A percentile compares a stretch with the other conserved stretches of the same genome.
These are phyloP conservation scores for Pollenia angustigena DNA, from an alignment of 2,888 invertebrate genomes.

Conservation along the genomic window DNA sequence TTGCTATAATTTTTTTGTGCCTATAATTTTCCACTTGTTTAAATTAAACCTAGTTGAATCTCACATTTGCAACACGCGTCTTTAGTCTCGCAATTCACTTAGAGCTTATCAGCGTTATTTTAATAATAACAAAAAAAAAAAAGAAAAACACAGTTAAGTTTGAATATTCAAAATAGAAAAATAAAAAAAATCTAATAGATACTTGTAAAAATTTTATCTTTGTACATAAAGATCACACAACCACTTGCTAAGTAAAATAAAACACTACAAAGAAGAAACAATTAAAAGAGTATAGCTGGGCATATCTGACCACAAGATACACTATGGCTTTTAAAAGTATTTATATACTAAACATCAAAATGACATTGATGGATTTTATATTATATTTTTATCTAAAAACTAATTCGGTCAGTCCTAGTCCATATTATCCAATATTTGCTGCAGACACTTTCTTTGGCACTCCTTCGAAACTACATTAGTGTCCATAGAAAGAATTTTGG, in stretches of 20 bases:
- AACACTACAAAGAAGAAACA: neutral
- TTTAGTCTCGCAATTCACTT: conserved; percentile 73
- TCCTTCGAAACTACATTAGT: too few species aligned
- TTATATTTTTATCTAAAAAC: too few species aligned
- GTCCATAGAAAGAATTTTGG: too few species aligned
- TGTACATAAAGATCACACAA: conserved; percentile 36
- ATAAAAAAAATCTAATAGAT: neutral
- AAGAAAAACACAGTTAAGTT: conserved; percentile 30
- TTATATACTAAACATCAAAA: too few species aligned
- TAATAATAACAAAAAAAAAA: conserved; percentile 4
- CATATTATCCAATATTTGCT: too few species aligned
- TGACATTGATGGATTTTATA: too few species aligned
- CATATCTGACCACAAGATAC: neutral
- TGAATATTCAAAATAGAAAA: neutral
- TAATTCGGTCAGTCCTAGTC: too few species aligned
- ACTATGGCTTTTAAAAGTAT: too few species aligned
- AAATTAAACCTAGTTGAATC: conserved; percentile 29
- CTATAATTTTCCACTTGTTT: conserved; percentile 20
- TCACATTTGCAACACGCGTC: conserved; percentile 67
- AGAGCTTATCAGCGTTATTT: conserved; percentile 55
- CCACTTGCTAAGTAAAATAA: conserved; percentile 15
- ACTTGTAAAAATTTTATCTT: conserved; percentile 32
- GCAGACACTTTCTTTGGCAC: too few species aligned
- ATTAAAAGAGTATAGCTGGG: neutral
- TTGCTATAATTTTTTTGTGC: neutral